phyloP scores from a whole-genome alignment of 2,113 vertebrate species.

The Channa maculata region DNA sequence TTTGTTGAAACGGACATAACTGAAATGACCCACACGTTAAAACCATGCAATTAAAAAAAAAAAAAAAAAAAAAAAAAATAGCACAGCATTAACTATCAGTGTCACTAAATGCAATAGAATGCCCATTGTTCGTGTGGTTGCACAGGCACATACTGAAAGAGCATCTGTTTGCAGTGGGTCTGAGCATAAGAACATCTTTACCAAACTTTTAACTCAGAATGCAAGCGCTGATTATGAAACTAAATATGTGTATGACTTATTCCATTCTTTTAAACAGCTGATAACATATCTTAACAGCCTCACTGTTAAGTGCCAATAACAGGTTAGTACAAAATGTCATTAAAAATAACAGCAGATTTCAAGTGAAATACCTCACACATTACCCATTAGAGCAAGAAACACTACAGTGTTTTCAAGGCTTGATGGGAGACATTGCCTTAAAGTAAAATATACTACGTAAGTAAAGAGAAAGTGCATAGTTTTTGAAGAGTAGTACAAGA shows the following conservation, averaged over 20 bases:
- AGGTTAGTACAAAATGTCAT: conserved; percentile 22
- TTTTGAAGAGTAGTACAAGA: conserved; percentile 11
- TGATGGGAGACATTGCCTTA: not conserved
- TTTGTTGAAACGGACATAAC: not conserved
- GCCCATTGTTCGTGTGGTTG: not conserved
- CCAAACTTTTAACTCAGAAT: conserved; percentile 14
- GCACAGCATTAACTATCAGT: not conserved
- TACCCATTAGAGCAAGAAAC: conserved; percentile 14
- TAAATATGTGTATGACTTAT: conserved; percentile 17
- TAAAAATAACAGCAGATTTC: conserved; percentile 1
- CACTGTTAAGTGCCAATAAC: conserved; percentile 26
- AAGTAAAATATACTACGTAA: not conserved
- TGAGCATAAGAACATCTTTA: conserved; percentile 13
- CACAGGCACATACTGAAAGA: not conserved
- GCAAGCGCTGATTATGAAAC: not conserved
- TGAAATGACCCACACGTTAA: not conserved
- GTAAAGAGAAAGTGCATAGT: conserved; percentile 7
- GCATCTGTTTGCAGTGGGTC: not conserved
- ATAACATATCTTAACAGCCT: conserved; percentile 9
- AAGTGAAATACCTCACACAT: conserved; percentile 9
- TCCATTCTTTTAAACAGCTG: conserved; percentile 33
- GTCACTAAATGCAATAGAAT: conserved; percentile 9
- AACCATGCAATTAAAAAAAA: conserved; percentile 17
- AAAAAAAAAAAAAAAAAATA: not conserved
- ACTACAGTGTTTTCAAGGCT: conserved; percentile 2